These are phyloP conservation scores for Eledona agricola DNA, from an alignment of 2,888 invertebrate species.

Conservation along the genomic window DNA sequence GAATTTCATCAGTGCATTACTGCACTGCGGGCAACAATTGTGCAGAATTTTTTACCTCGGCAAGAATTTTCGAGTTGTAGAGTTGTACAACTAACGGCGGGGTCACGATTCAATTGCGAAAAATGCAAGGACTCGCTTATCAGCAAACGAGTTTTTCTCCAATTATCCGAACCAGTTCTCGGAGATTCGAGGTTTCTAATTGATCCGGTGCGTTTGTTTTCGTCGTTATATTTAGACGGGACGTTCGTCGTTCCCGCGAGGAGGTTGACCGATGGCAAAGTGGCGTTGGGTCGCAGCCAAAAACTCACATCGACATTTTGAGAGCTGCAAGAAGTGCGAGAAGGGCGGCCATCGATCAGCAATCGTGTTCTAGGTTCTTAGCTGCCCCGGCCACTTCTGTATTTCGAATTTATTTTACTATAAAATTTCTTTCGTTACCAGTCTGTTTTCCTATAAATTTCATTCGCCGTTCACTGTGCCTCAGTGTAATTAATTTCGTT, in stretches of 20 bases:
- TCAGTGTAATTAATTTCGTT: too few relatives aligned
- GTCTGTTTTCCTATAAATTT: too few relatives aligned
- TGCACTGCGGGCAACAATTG: conserved; percentile 19
- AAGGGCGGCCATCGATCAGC: conserved; percentile 14
- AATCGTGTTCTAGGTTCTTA: too few relatives aligned
- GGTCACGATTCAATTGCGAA: conserved; percentile 9
- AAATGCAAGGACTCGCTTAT: conserved; percentile 1
- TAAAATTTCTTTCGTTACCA: too few relatives aligned
- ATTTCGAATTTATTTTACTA: too few relatives aligned
- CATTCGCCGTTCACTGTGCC: too few relatives aligned
- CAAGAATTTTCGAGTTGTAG: too few relatives aligned
- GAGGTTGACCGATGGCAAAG: conserved; percentile 21
- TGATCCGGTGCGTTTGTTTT: conserved; percentile 18
- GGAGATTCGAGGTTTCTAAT: conserved; percentile 8
- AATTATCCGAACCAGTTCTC: conserved; percentile 18
- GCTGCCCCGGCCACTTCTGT: too few relatives aligned
- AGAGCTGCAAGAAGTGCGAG: conserved; percentile 14
- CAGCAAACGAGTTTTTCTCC: conserved; percentile 19
- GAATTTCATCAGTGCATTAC: conserved; percentile 19
- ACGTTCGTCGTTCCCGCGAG: conserved; percentile 15
- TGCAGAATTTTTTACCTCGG: conserved; percentile 10
- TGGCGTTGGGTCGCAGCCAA: conserved; percentile 15
- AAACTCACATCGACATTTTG: conserved; percentile 25
- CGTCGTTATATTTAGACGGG: conserved; percentile 19
- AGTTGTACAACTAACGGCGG: conserved; percentile 2